These are phyloP conservation scores for Odocoileus hemionus DNA, from an alignment of 2,113 vertebrate genomes.

Conservation along the genomic window DNA sequence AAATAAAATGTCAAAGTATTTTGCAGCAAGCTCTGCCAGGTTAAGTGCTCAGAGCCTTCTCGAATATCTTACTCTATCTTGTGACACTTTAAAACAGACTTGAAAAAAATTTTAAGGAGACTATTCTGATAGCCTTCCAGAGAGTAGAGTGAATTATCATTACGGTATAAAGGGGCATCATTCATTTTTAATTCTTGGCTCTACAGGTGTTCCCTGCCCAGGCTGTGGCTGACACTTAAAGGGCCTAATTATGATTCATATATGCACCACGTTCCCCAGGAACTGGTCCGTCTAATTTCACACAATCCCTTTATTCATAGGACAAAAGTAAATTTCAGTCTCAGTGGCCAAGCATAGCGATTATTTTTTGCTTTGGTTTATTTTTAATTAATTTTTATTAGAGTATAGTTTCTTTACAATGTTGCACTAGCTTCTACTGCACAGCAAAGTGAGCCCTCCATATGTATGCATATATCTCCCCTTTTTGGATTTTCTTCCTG, in stretches of 20 bases:
- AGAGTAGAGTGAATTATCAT: constrained; percentile 30
- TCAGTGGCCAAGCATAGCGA: not conserved
- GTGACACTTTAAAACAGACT: constrained; percentile 45
- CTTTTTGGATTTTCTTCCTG: not conserved
- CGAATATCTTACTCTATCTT: constrained; percentile 46
- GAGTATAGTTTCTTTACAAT: not conserved
- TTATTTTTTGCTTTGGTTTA: not conserved
- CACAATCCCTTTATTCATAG: constrained; percentile 36
- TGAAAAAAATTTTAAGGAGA: constrained; percentile 33
- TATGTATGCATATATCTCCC: not conserved
- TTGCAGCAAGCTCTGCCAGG: constrained; percentile 31
- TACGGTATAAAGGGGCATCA: constrained; percentile 41
- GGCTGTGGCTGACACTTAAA: constrained; percentile 40
- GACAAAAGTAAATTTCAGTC: constrained; percentile 15
- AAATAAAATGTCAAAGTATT: constrained; percentile 60
- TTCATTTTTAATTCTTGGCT: constrained; percentile 64
- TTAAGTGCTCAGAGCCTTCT: constrained; percentile 43
- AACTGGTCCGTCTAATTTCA: constrained; percentile 41
- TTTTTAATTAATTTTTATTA: not conserved
- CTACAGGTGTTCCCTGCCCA: constrained; percentile 50
- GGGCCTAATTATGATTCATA: constrained; percentile 59
- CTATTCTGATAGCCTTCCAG: constrained; percentile 63
- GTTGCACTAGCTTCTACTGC: not conserved
- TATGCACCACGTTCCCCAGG: constrained; percentile 33
- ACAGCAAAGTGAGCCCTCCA: not conserved